Evolutionary conservation across 2,888 invertebrate species (phyloP).

Genomic region (Drosophila paranaensis): DNA sequence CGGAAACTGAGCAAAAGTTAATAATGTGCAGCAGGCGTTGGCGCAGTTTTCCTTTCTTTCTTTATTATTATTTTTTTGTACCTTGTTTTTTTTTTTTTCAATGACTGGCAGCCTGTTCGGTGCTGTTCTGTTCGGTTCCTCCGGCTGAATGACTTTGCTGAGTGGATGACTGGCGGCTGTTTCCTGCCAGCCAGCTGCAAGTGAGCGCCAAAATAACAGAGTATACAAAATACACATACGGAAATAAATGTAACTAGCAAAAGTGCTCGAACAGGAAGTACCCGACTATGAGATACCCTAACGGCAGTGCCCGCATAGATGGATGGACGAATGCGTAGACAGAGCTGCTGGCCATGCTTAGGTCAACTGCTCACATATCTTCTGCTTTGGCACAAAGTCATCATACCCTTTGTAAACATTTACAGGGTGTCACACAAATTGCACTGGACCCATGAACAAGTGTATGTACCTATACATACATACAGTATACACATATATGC

Average conservation of each 20-base stretch:
- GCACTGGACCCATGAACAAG: constrained; percentile 27
- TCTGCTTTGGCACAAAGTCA: too few species aligned
- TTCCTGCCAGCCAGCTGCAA: constrained; percentile 59
- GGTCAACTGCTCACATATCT: too few species aligned
- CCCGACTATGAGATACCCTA: neutral
- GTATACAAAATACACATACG: constrained; percentile 9
- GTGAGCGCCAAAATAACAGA: constrained; percentile 45
- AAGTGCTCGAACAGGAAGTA: neutral
- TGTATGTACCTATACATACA: constrained; percentile 1
- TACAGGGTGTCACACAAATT: constrained; percentile 32
- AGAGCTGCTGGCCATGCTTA: too few species aligned
- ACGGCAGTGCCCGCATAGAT: neutral
- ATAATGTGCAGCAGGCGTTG: constrained; percentile 69
- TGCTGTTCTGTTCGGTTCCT: constrained; percentile 24
- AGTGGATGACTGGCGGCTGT: constrained; percentile 51
- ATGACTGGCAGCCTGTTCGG: constrained; percentile 52
- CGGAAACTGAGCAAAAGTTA: constrained; percentile 58
- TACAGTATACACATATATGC: constrained; percentile 1
- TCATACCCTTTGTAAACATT: neutral
- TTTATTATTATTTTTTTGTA: constrained; percentile 3
- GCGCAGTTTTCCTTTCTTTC: constrained; percentile 35
- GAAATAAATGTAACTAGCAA: constrained; percentile 18
- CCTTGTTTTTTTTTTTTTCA: constrained; percentile 21
- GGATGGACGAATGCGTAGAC: too few species aligned
- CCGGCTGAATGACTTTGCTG: constrained; percentile 57